A percentile compares a stretch with the other conserved stretches of the same genome.
Evolutionary conservation across 2,888 invertebrate genomes (phyloP).

Genomic region (Leuctra nigra): DNA sequence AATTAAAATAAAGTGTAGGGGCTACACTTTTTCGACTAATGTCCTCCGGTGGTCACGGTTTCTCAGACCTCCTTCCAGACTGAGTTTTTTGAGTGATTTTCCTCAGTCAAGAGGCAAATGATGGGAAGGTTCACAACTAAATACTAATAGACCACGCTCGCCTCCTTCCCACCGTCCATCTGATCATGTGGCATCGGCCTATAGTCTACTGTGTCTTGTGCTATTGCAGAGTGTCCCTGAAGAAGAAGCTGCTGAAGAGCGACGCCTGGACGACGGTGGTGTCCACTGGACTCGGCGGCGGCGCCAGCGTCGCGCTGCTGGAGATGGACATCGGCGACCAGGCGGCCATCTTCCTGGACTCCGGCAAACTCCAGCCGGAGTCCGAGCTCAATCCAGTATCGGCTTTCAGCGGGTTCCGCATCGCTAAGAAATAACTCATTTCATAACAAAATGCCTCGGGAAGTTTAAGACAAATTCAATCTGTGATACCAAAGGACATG

Average conservation of each 20-base stretch:
- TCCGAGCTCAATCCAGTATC: conserved; percentile 21
- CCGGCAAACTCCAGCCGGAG: conserved; percentile 21
- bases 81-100: too few relatives aligned
- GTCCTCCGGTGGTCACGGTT: too few relatives aligned
- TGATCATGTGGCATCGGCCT: too few relatives aligned
- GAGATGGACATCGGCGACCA: conserved; percentile 38
- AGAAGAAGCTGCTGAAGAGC: conserved; percentile 33
- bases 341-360: conserved; percentile 28
- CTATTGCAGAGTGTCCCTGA: conserved; percentile 35
- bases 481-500: neutral
- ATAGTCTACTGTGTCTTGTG: too few relatives aligned
- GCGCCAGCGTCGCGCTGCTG: conserved; percentile 38
- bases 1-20: too few relatives aligned
- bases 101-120: too few relatives aligned
- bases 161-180: too few relatives aligned
- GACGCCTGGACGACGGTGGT: conserved; percentile 23
- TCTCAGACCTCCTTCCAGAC: too few relatives aligned
- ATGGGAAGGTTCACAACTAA: too few relatives aligned
- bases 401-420: conserved; percentile 40
- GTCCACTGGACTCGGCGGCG: conserved; percentile 34
- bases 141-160: too few relatives aligned
- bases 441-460: neutral
- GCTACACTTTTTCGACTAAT: too few relatives aligned
- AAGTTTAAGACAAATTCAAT: neutral
- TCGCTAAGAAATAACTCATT: conserved; percentile 37